These are phyloP conservation scores for Nasua narica DNA, from an alignment of 2,797 vertebrate species.

Conservation along the genomic window DNA sequence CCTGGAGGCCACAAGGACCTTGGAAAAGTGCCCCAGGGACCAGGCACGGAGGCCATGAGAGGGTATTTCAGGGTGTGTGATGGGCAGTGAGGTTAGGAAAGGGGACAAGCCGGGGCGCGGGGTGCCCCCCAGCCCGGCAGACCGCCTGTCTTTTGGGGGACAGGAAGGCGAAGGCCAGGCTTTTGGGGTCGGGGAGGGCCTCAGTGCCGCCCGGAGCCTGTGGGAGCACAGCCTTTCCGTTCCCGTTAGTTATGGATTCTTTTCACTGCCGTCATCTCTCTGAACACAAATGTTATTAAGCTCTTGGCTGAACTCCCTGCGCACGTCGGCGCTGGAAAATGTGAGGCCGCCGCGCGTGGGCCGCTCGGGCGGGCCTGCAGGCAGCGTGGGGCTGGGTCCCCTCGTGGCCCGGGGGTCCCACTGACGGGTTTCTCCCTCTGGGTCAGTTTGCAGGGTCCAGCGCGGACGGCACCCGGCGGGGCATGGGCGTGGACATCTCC, in stretches of 20 bases:
- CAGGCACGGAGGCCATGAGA: accelerated
- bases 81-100: neutral
- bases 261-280: neutral
- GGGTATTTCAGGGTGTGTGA: neutral
- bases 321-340: neutral
- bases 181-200: neutral
- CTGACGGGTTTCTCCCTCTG: accelerated
- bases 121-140: accelerated
- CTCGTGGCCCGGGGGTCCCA: accelerated
- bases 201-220: accelerated
- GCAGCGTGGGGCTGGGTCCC: neutral
- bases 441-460: slow-evolving; percentile 92
- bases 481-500: slow-evolving; percentile 99
- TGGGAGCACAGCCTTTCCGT: neutral
- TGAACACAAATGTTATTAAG: neutral
- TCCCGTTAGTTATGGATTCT: neutral
- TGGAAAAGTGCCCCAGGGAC: accelerated
- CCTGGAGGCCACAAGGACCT: neutral
- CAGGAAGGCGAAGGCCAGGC: neutral
- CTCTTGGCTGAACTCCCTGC: neutral
- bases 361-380: accelerated
- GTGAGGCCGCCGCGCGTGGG: neutral
- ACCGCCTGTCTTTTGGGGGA: accelerated
- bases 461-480: slow-evolving; percentile 90
- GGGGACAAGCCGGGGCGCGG: accelerated